Conservation (phyloP, 2,797 vertebrate genomes). For the Scarus forsteni region DNA sequence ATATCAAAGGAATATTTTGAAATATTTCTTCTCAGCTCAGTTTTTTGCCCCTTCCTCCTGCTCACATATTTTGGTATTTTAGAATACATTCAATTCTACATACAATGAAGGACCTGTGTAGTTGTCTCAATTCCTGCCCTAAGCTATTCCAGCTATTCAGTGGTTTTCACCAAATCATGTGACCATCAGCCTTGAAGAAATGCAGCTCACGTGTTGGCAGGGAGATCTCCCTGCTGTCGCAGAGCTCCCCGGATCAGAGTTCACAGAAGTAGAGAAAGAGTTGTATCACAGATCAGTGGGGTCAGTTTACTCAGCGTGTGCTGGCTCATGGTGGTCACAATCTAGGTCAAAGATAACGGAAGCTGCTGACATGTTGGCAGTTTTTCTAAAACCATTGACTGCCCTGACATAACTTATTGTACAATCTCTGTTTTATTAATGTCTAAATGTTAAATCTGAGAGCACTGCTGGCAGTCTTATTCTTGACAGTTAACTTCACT, state of each 20-base stretch:
- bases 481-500: too few relatives aligned
- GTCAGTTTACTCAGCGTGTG: conserved; percentile 3
- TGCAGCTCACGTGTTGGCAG: not conserved
- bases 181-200: not conserved
- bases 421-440: too few relatives aligned
- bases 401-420: not conserved
- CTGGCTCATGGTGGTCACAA: not conserved
- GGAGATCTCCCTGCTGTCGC: not conserved
- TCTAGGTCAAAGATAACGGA: conserved; percentile 35
- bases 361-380: not conserved
- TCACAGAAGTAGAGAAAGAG: not conserved
- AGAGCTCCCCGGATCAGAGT: not conserved
- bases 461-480: too few relatives aligned
- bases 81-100: not conserved
- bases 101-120: not conserved
- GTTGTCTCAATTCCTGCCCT: not conserved
- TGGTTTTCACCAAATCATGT: not conserved
- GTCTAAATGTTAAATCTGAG: too few relatives aligned
- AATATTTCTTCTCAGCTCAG: too few relatives aligned
- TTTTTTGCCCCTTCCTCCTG: not conserved
- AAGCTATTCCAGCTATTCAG: conserved; percentile 4
- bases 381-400: not conserved
- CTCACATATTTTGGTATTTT: not conserved
- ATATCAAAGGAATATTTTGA: too few relatives aligned
- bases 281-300: not conserved